Evolutionary conservation across 1,140 invertebrate genomes (phyloP).

Genomic region (Drosophila kohkoa): DNA sequence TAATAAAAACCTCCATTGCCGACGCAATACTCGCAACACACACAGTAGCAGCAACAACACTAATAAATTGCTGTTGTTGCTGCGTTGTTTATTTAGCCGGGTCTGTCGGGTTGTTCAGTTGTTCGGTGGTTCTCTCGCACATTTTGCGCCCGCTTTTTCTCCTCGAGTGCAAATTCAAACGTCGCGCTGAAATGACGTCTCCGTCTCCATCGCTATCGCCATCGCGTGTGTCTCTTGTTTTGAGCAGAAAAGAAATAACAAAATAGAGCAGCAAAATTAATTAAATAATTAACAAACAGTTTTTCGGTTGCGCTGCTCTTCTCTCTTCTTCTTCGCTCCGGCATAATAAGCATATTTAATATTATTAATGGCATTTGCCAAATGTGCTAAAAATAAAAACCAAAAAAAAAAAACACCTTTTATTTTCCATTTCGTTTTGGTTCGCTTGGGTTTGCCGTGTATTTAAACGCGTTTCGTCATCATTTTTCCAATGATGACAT

Average conservation of each 20-base stretch:
- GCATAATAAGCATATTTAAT: slow-evolving; percentile 47
- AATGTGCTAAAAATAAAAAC: slow-evolving; percentile 67
- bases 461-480: slow-evolving; percentile 64
- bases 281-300: slow-evolving; percentile 69
- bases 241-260: slow-evolving; percentile 20
- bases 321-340: background rate
- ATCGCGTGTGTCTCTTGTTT: slow-evolving; percentile 59
- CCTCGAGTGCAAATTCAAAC: slow-evolving; percentile 71
- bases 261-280: slow-evolving; percentile 61
- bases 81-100: slow-evolving; percentile 43
- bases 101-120: slow-evolving; percentile 18
- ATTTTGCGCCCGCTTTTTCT: slow-evolving; percentile 28
- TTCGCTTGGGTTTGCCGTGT: slow-evolving; percentile 1
- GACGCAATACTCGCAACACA: background rate
- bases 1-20: slow-evolving; percentile 32
- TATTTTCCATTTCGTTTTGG: slow-evolving; percentile 51
- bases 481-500: slow-evolving; percentile 53
- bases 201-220: slow-evolving; percentile 22
- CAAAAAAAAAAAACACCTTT: slow-evolving; percentile 44
- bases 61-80: slow-evolving; percentile 10
- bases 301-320: background rate
- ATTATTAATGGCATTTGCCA: slow-evolving; percentile 61
- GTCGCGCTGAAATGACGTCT: slow-evolving; percentile 67
- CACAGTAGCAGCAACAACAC: slow-evolving; percentile 9
- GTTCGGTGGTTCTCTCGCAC: slow-evolving; percentile 18